phyloP scores from a whole-genome alignment of 2,888 invertebrate species.

The Spisula subtruncata region DNA sequence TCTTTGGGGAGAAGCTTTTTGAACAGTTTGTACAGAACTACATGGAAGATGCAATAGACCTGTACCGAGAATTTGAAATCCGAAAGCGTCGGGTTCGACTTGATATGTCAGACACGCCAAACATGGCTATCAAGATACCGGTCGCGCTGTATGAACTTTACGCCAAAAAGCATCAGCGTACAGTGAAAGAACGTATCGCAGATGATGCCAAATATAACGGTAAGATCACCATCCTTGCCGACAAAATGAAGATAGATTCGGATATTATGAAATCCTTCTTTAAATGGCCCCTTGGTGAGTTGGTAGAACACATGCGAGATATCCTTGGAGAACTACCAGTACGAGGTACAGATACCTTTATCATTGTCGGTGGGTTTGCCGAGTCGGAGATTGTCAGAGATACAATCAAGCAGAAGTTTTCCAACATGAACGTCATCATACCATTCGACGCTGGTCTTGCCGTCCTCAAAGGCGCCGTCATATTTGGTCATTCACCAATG shows the following conservation, averaged over 20 bases:
- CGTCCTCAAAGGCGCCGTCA: constrained; percentile 68
- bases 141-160: constrained; percentile 56
- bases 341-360: constrained; percentile 58
- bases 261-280: constrained; percentile 62
- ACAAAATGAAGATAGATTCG: constrained; percentile 64
- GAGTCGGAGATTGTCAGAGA: constrained; percentile 66
- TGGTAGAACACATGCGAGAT: constrained; percentile 64
- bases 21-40: constrained; percentile 45
- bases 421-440: constrained; percentile 62
- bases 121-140: constrained; percentile 58
- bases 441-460: constrained; percentile 67
- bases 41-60: constrained; percentile 64
- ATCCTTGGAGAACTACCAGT: constrained; percentile 59
- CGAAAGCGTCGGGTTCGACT: constrained; percentile 54
- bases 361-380: constrained; percentile 67
- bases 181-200: constrained; percentile 36
- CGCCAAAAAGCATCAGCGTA: constrained; percentile 29
- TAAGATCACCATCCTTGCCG: constrained; percentile 47
- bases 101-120: constrained; percentile 55
- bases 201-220: constrained; percentile 52
- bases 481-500: constrained; percentile 68
- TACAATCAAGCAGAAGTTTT: constrained; percentile 57
- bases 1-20: constrained; percentile 62
- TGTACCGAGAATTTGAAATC: constrained; percentile 63
- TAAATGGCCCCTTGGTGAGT: constrained; percentile 53